These are phyloP conservation scores for Ophraella communa DNA, from an alignment of 2,888 invertebrate species.

Conservation along the genomic window DNA sequence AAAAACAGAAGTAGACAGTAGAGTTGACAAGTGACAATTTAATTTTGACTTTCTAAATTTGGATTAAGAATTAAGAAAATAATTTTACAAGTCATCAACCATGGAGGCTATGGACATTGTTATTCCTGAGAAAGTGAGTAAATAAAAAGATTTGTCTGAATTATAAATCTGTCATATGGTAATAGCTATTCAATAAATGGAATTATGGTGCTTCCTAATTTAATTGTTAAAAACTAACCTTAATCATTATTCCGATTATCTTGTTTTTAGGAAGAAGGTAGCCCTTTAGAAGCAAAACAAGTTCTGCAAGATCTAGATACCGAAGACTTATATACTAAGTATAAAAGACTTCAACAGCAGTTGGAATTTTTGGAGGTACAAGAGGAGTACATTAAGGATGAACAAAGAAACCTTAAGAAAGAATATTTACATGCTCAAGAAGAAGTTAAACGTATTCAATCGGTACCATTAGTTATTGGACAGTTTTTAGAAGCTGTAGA, in stretches of 20 bases:
- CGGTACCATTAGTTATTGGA: conserved; percentile 97
- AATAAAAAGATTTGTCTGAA: conserved; percentile 23
- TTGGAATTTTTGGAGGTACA: conserved; percentile 97
- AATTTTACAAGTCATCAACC: conserved; percentile 48
- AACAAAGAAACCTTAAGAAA: conserved; percentile 97
- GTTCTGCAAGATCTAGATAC: conserved; percentile 83
- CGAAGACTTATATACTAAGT: conserved; percentile 95
- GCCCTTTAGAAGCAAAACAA: conserved; percentile 71
- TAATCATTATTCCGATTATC: conserved; percentile 3
- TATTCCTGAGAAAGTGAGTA: conserved; percentile 78
- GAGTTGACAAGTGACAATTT: not conserved
- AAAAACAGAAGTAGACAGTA: no score
- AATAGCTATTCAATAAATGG: not conserved
- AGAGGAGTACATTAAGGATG: conserved; percentile 99
- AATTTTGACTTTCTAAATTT: not conserved
- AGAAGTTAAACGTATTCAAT: conserved; percentile 98
- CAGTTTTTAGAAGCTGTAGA: conserved; percentile 99
- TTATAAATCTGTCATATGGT: conserved; percentile 6
- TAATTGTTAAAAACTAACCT: conserved; percentile 8
- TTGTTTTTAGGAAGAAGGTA: conserved; percentile 69
- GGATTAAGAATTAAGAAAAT: not conserved
- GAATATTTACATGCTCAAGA: conserved; percentile 98
- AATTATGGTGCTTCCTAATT: conserved; percentile 2
- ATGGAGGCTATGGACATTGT: conserved; percentile 87
- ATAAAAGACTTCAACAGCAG: conserved; percentile 96